Evolutionary conservation across 2,113 vertebrate species (phyloP).

Genomic region (Labeo catla): DNA sequence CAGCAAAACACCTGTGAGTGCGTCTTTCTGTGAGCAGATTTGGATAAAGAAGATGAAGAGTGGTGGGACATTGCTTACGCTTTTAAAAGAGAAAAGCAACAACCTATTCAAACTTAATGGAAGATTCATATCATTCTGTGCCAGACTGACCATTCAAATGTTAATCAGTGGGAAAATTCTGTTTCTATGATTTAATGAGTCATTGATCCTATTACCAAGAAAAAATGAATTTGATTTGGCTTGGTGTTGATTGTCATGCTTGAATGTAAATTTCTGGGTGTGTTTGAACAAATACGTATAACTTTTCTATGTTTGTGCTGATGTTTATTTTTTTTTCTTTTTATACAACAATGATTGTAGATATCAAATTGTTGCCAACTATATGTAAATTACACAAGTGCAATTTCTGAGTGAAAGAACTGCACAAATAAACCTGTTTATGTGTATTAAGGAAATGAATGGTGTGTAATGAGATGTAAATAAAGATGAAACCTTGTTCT

Average conservation of each 20-base stretch:
- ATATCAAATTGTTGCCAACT: slow-evolving; percentile 67
- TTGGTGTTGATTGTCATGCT: slow-evolving; percentile 47
- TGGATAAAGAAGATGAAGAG: not conserved
- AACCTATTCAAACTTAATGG: not conserved
- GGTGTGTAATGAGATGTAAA: slow-evolving; percentile 47
- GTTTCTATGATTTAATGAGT: not conserved
- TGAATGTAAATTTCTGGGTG: slow-evolving; percentile 35
- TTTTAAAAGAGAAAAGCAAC: slow-evolving; percentile 12
- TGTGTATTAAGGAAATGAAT: slow-evolving; percentile 43
- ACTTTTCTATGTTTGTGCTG: slow-evolving; percentile 55
- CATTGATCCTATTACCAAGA: not conserved
- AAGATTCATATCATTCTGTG: not conserved
- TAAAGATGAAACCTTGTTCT: slow-evolving; percentile 22
- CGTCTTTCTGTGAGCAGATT: not conserved
- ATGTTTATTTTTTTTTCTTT: slow-evolving; percentile 58
- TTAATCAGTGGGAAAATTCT: not conserved
- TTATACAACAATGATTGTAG: slow-evolving; percentile 73
- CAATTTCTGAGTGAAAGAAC: slow-evolving; percentile 58
- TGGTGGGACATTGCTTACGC: not conserved
- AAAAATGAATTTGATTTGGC: not conserved
- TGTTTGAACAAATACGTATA: slow-evolving; percentile 58
- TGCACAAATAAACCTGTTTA: slow-evolving; percentile 46
- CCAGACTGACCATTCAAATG: not conserved
- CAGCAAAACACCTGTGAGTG: not conserved
- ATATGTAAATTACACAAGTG: slow-evolving; percentile 60